Evolutionary conservation across 2,888 invertebrate species (phyloP), one percentile per base, ranked within the genome.

Genomic region (Eupithecia tripunctaria): DNA sequence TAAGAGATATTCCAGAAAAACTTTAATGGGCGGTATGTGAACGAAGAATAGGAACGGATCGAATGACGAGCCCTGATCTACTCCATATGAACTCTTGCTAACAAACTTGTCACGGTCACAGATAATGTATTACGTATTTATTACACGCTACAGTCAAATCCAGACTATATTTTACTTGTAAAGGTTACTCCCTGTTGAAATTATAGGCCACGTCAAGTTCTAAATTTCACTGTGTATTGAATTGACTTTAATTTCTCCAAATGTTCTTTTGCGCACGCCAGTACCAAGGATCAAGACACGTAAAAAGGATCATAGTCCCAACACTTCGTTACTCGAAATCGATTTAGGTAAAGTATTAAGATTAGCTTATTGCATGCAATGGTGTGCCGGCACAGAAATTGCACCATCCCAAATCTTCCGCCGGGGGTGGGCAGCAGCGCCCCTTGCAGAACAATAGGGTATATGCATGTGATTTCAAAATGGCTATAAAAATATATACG

Each of bases 221-320:
- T 21, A 51, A 8, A 51, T 51, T 51, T 51, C 1, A 51, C 10
- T 21, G 0, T 2, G 3, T 21, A 51, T n/a, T 7, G 25, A 72
- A 70, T 67, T 60, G 47, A 29, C 74, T 70, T 47, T 72, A 60
- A 29, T 65, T 36, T 67, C 10, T 64, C 43, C 43, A 29, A 68
- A 60, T 71, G 25, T 21, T 68, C 68, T 66, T 85, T 84, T 84
- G 83, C 82, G 88, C 91, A 91, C 83, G 91, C 90, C 76, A 94
- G 94, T 88, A 80, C 82, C 88, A 74, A 85, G 94, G 93, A 93
- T 86, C 85, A 93, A 91, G 87, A 85, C 87, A 0, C 86, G 88
- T 70, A 92, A 89, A 79, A 92, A 91, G 84, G 91, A 91, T 69
- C 76, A 86, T 62, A 88, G 88, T 86, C 88, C 91, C 0, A 88